A percentile compares a stretch with the other conserved stretches of the same genome.
Evolutionary conservation across 2,113 vertebrate species (phyloP).

Genomic region (Progne subis): DNA sequence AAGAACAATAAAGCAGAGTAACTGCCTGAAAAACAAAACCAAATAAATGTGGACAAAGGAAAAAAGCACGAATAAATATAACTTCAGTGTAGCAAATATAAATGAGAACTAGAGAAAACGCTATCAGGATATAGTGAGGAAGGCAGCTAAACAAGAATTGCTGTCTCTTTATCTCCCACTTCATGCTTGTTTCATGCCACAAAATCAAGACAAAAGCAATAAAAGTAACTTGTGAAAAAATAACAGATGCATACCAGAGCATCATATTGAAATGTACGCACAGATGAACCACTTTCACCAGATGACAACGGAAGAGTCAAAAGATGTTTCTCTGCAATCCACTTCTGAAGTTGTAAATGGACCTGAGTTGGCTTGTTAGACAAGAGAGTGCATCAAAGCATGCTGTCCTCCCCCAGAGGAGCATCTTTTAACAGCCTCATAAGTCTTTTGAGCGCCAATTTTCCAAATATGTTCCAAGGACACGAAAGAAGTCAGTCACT

Average conservation of each 20-base stretch:
- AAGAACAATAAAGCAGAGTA: constrained; percentile 50
- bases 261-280: rapidly evolving
- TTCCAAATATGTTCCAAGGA: not conserved
- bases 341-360: not conserved
- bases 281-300: not conserved
- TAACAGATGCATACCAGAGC: not conserved
- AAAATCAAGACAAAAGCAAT: not conserved
- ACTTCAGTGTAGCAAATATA: not conserved
- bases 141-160: not conserved
- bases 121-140: not conserved
- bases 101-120: not conserved
- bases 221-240: not conserved
- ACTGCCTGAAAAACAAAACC: not conserved
- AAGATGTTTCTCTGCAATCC: not conserved
- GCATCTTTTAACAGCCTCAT: not conserved
- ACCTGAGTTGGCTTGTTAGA: not conserved
- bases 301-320: not conserved
- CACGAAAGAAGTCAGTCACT: not conserved
- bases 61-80: not conserved
- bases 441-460: not conserved
- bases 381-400: not conserved
- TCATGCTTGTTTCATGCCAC: not conserved
- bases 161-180: not conserved
- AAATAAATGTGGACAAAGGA: constrained; percentile 7
- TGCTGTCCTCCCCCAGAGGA: not conserved